Evolutionary conservation across 2,888 invertebrate genomes (phyloP).

Genomic region (Apoda limacodes): DNA sequence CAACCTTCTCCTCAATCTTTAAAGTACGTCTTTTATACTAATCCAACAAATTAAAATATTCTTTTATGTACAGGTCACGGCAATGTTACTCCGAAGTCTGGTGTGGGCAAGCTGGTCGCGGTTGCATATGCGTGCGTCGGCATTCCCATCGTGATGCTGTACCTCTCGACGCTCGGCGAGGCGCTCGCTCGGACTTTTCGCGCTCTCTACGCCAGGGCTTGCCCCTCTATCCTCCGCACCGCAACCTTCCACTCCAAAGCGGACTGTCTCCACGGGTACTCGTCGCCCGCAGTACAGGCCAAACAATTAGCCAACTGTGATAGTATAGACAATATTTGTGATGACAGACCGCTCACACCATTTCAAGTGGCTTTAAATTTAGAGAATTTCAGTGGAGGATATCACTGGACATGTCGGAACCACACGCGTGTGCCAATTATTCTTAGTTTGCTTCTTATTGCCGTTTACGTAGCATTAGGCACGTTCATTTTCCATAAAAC

Average conservation of each 20-base stretch:
- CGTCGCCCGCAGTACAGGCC: constrained; percentile 24
- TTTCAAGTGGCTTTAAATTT: constrained; percentile 58
- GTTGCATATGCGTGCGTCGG: constrained; percentile 87
- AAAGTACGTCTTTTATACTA: too few relatives aligned
- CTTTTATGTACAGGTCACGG: constrained; percentile 77
- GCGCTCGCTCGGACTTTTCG: constrained; percentile 85
- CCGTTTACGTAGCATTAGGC: constrained; percentile 89
- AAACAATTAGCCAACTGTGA: constrained; percentile 29
- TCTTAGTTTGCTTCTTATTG: constrained; percentile 86
- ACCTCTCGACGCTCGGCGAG: constrained; percentile 89
- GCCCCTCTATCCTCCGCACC: constrained; percentile 29
- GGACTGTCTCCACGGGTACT: constrained; percentile 29
- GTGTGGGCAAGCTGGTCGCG: constrained; percentile 85
- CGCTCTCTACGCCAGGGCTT: constrained; percentile 70
- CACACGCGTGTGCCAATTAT: constrained; percentile 87
- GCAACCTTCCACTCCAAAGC: constrained; percentile 34
- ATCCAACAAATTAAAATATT: constrained; percentile 15
- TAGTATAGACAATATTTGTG: constrained; percentile 26
- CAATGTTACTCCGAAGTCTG: constrained; percentile 83
- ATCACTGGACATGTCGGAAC: constrained; percentile 51
- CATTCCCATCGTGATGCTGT: constrained; percentile 89
- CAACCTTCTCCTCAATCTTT: too few relatives aligned
- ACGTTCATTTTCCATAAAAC: constrained; percentile 90
- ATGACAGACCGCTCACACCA: constrained; percentile 39
- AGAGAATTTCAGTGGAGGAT: constrained; percentile 44